Conservation (phyloP, 2,888 invertebrate species). For the Diplazon laetatorius region DNA sequence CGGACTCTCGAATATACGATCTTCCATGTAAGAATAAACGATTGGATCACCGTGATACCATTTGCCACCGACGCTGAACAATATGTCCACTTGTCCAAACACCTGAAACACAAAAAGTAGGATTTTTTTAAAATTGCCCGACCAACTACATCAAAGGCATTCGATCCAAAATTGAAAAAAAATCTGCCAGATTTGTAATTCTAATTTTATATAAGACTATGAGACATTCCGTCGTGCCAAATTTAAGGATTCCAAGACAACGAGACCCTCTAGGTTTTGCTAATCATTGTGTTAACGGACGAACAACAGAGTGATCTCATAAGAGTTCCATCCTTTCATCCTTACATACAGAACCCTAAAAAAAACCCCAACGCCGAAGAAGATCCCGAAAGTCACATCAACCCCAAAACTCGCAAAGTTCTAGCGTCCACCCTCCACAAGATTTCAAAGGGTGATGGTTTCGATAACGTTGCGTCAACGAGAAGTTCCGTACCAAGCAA, state of each 20-base stretch:
- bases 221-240: too few relatives aligned
- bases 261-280: too few relatives aligned
- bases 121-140: neutral
- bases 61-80: slow-evolving; percentile 92
- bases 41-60: slow-evolving; percentile 91
- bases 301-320: too few relatives aligned
- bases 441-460: neutral
- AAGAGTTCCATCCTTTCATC: too few relatives aligned
- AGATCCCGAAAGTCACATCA: neutral
- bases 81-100: slow-evolving; percentile 90
- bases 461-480: neutral
- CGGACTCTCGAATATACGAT: slow-evolving; percentile 91
- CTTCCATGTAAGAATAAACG: slow-evolving; percentile 88
- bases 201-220: too few relatives aligned
- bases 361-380: too few relatives aligned
- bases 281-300: too few relatives aligned
- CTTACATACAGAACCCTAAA: too few relatives aligned
- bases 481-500: slow-evolving; percentile 27
- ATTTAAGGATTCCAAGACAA: too few relatives aligned
- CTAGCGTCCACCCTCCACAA: neutral
- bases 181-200: too few relatives aligned
- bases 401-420: neutral
- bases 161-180: neutral
- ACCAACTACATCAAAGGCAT: neutral
- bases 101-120: slow-evolving; percentile 84